Evolutionary conservation across 2,113 vertebrate genomes (phyloP).

Genomic region (Thunnus maccoyii): DNA sequence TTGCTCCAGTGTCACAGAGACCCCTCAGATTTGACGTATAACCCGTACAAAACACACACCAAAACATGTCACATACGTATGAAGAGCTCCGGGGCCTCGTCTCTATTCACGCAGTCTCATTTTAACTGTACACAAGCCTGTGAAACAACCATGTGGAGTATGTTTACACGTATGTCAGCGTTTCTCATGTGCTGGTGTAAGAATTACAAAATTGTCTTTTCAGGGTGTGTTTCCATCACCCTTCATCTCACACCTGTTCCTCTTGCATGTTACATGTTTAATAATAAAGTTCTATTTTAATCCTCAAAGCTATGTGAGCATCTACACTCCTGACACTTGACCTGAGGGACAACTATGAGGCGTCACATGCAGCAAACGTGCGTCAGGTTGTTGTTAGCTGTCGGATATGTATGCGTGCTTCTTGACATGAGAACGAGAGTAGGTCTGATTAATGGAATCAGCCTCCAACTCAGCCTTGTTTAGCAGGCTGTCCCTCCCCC

Average conservation of each 20-base stretch:
- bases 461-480: conserved; percentile 42
- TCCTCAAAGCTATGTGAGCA: neutral
- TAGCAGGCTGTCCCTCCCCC: conserved; percentile 56
- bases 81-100: conserved; percentile 12
- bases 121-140: conserved; percentile 29
- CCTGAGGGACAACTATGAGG: neutral
- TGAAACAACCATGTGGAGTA: conserved; percentile 27
- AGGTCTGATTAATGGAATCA: conserved; percentile 67
- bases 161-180: conserved; percentile 45
- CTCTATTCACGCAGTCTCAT: conserved; percentile 9
- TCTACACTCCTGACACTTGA: conserved; percentile 5
- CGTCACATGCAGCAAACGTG: conserved; percentile 31
- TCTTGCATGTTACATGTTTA: conserved; percentile 41
- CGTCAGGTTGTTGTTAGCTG: conserved; percentile 28
- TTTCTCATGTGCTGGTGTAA: conserved; percentile 33
- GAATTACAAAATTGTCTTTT: conserved; percentile 27
- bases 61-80: conserved; percentile 15
- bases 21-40: conserved; percentile 43
- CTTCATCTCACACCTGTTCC: conserved; percentile 57
- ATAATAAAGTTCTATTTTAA: conserved; percentile 67
- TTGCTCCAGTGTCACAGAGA: conserved; percentile 45
- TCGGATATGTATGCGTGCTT: conserved; percentile 44
- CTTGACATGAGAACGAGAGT: conserved; percentile 46
- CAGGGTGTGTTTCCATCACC: conserved; percentile 33
- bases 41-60: conserved; percentile 22